Percentiles rank a stretch among this genome's conserved stretches.
Conservation (phyloP, 2,888 invertebrate genomes). For the Clusia tigrina region DNA sequence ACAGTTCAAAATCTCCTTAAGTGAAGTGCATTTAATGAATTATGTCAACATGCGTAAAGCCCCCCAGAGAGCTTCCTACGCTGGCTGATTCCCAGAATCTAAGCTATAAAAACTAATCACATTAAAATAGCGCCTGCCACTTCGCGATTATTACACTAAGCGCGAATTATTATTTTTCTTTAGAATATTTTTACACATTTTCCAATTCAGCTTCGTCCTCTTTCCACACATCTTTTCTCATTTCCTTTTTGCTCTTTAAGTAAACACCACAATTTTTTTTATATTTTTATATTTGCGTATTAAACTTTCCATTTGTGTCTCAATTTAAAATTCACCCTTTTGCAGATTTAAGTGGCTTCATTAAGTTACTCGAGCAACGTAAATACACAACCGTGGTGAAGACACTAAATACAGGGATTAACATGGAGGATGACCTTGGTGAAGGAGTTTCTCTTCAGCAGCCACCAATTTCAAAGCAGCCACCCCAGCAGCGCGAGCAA, state of each 20-base stretch:
- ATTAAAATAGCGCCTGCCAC: too few relatives aligned
- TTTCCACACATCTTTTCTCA: too few relatives aligned
- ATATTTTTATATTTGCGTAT: background rate
- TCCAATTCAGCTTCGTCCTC: too few relatives aligned
- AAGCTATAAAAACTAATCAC: too few relatives aligned
- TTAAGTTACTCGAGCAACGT: slow-evolving; percentile 60
- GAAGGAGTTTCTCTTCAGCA: slow-evolving; percentile 42
- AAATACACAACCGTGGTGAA: slow-evolving; percentile 62
- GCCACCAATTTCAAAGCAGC: background rate
- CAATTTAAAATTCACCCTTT: slow-evolving; percentile 24
- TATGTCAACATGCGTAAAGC: background rate
- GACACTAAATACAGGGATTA: slow-evolving; percentile 59
- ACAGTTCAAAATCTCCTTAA: background rate
- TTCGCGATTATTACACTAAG: too few relatives aligned
- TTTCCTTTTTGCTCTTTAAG: background rate
- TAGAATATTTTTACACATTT: too few relatives aligned
- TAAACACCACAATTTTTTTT: background rate
- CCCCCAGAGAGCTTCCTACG: background rate
- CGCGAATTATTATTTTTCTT: too few relatives aligned
- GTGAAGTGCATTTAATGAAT: too few relatives aligned
- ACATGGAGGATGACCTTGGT: slow-evolving; percentile 50
- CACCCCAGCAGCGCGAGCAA: slow-evolving; percentile 24
- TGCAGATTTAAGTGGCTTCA: slow-evolving; percentile 63
- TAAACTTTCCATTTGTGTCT: background rate
- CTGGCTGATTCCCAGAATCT: too few relatives aligned